Evolutionary conservation across 2,113 vertebrate genomes (phyloP).

Genomic region (Zootoca vivipara): DNA sequence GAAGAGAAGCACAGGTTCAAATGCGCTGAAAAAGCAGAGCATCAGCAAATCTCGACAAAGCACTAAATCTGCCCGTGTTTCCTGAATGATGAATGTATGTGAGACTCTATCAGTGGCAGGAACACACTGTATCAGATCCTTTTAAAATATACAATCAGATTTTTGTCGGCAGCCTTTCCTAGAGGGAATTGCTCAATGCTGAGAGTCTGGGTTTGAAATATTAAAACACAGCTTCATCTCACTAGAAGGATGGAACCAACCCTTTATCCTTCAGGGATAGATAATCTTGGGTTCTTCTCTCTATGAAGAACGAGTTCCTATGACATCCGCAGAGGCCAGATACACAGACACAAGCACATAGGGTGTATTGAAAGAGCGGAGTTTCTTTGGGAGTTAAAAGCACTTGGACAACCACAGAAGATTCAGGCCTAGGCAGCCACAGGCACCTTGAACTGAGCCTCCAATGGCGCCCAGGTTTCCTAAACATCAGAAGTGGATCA

Average conservation of each 20-base stretch:
- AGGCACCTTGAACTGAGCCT: neutral
- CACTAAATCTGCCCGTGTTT: slow-evolving; percentile 55
- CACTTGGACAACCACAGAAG: neutral
- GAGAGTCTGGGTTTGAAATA: slow-evolving; percentile 28
- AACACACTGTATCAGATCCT: slow-evolving; percentile 51
- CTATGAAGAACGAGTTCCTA: slow-evolving; percentile 11
- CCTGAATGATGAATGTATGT: slow-evolving; percentile 57
- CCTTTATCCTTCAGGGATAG: slow-evolving; percentile 22
- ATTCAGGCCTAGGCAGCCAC: neutral
- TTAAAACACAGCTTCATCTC: slow-evolving; percentile 20
- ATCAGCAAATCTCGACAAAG: slow-evolving; percentile 58
- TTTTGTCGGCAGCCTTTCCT: slow-evolving; percentile 46
- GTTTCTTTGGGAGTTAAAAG: neutral
- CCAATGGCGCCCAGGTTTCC: neutral
- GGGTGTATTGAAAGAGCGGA: neutral
- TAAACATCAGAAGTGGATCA: neutral
- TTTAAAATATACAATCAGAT: slow-evolving; percentile 45
- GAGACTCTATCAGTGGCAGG: slow-evolving; percentile 42
- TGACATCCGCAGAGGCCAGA: neutral
- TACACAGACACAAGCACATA: neutral
- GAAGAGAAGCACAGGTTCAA: slow-evolving; percentile 63
- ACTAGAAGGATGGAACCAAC: neutral
- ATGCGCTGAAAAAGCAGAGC: slow-evolving; percentile 58
- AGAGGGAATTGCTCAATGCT: slow-evolving; percentile 23
- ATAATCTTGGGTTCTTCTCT: neutral